phyloP scores from a whole-genome alignment of 2,797 vertebrate genomes.

The Muraenolepis orangiensis region DNA sequence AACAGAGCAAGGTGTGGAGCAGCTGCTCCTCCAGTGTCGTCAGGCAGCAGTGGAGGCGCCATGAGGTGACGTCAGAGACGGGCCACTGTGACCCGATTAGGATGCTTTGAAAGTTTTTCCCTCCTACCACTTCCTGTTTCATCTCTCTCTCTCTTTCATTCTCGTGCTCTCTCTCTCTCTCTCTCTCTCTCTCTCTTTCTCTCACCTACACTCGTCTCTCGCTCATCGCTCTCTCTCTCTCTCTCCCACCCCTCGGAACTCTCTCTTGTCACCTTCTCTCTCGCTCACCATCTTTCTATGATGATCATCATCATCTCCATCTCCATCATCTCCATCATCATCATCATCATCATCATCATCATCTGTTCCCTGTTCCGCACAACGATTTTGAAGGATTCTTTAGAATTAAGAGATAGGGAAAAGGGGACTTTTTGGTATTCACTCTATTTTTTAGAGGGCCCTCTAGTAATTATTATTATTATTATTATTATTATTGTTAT shows the following conservation, averaged over 20 bases:
- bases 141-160: neutral
- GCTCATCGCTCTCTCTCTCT: neutral
- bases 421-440: too few relatives aligned
- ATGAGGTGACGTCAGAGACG: constrained; percentile 66
- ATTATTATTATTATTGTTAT: too few relatives aligned
- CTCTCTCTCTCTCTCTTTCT: neutral
- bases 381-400: too few relatives aligned
- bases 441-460: too few relatives aligned
- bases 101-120: constrained; percentile 53
- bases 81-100: constrained; percentile 66
- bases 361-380: neutral
- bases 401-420: too few relatives aligned
- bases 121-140: constrained; percentile 45
- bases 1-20: constrained; percentile 28
- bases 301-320: neutral
- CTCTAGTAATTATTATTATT: too few relatives aligned
- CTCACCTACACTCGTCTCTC: constrained; percentile 18
- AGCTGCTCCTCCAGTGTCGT: constrained; percentile 60
- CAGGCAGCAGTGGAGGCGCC: constrained; percentile 22
- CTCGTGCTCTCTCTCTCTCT: neutral
- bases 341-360: too few relatives aligned
- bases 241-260: neutral
- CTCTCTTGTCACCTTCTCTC: neutral
- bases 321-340: too few relatives aligned
- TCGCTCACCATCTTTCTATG: neutral